Evolutionary conservation across 2,888 invertebrate species (phyloP), one percentile per base, ranked within the genome.

Genomic region (Cerastis leucographa): DNA sequence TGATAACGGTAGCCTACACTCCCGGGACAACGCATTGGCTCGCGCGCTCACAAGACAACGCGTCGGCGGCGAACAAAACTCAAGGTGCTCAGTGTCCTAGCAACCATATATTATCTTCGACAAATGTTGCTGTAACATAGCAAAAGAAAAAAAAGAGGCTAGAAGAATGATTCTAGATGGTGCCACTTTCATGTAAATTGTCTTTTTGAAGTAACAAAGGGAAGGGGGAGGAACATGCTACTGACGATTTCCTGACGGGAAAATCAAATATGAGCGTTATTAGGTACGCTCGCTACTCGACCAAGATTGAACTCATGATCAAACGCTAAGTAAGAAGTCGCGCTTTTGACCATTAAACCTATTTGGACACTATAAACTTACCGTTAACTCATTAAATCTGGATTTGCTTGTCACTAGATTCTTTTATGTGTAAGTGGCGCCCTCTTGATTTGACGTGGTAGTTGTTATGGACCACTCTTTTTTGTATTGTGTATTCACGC

Each of bases 11-110:
- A 90, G 86, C 35, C 88, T 94, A 56, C 95, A 94, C 72, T 92
- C 94, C 40, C 87, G 96, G 5, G 97, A 97, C 89, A 91, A 92
- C 3, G 93, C 93, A n/a, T 91, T 97, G 56, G 97, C 97, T 0
- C 94, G 97, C 71, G 97, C 97, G 5, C 95, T 97, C 75, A 71
- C 90, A 0, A 85, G 95, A 0, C 94, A 93, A 65, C 88, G 96
- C 9, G 96, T 95, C 0, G 97, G 96, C 40, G 97, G 96, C 2
- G 97, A 97, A 89, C 91, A 94, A 75, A 91, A 91, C 92, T 89
- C 93, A 22, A 88, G 95, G 19, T 97, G 97, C 84, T 85, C 90
- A 0, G 90, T 96, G 25, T 94, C 96, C 54, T 96, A 96, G 93
- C 88, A 65, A 78, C 51, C 17, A 19, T n/a, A 25, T 12, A 61